phyloP scores from a whole-genome alignment of 2,888 invertebrate species.

The Tanypteryx hageni region DNA sequence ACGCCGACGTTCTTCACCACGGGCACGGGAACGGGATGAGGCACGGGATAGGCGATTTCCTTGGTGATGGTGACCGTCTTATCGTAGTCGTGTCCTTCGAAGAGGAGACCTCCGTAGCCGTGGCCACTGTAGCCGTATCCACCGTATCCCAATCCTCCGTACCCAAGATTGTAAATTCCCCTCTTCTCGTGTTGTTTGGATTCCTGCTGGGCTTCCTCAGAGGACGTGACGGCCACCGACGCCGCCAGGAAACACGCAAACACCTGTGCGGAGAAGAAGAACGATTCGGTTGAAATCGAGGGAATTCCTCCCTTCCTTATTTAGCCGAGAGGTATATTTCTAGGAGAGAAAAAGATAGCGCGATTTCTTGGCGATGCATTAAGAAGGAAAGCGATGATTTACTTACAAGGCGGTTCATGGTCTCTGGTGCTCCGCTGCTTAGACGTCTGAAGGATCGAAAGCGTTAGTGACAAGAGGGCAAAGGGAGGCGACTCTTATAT shows the following conservation, averaged over 20 bases:
- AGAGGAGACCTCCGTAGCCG: slow-evolving; percentile 65
- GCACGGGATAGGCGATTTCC: slow-evolving; percentile 29
- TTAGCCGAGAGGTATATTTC: not conserved
- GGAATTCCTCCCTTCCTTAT: not conserved
- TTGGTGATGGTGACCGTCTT: slow-evolving; percentile 52
- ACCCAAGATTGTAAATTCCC: slow-evolving; percentile 63
- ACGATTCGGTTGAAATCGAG: not conserved
- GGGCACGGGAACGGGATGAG: slow-evolving; percentile 56
- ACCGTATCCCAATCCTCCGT: not conserved
- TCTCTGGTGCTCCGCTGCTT: not conserved
- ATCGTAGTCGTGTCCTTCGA: not conserved
- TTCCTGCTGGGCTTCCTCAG: slow-evolving; percentile 28
- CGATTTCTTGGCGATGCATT: not conserved
- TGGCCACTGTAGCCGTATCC: slow-evolving; percentile 65
- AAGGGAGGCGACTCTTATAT: not conserved
- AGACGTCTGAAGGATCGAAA: not conserved
- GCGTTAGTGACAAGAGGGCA: not conserved
- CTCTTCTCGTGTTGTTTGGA: slow-evolving; percentile 67
- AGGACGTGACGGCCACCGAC: slow-evolving; percentile 59
- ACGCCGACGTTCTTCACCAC: slow-evolving; percentile 56
- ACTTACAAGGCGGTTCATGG: not conserved
- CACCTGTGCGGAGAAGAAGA: not conserved
- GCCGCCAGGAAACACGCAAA: slow-evolving; percentile 8
- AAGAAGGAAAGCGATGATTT: not conserved
- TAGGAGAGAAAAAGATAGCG: not conserved